A percentile compares a stretch with the other conserved stretches of the same genome.
phyloP scores from a whole-genome alignment of 2,888 invertebrate species.

The Eurytoma californica region DNA sequence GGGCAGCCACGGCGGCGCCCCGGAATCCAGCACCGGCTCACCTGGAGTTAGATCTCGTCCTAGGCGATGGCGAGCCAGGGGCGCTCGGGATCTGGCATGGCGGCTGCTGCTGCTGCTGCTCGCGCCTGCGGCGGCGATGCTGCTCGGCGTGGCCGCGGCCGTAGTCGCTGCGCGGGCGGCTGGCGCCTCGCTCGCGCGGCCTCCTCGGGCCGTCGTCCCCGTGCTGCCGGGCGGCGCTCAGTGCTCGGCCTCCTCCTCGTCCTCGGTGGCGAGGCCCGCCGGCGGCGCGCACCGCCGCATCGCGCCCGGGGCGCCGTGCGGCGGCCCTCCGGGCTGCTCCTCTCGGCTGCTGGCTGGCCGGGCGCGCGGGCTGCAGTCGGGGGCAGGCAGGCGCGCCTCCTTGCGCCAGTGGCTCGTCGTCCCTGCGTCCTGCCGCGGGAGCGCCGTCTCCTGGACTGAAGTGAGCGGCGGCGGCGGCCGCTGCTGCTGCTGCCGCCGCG shows the following conservation, averaged over 20 bases:
- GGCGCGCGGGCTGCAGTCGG: neutral
- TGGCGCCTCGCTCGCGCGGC: conserved; percentile 4
- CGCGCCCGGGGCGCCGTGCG: conserved; percentile 3
- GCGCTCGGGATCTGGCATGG: conserved; percentile 70
- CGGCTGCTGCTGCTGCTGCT: conserved; percentile 64
- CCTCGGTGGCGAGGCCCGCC: conserved; percentile 5
- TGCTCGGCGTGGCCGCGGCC: conserved; percentile 15
- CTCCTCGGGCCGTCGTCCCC: conserved; percentile 58
- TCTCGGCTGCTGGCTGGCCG: no score
- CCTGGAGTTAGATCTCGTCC: conserved; percentile 72
- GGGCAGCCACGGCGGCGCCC: no score
- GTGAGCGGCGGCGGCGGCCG: conserved; percentile 5
- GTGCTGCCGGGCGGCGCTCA: conserved; percentile 37
- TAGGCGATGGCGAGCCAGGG: conserved; percentile 69
- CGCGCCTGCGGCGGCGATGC: neutral
- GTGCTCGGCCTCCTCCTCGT: conserved; percentile 7
- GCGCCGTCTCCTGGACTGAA: conserved; percentile 73
- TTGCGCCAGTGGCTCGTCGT: neutral
- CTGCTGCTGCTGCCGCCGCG: neutral
- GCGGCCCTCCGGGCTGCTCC: neutral
- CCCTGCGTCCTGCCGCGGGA: conserved; percentile 66
- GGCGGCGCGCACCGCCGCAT: conserved; percentile 10
- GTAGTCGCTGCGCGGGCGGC: conserved; percentile 12
- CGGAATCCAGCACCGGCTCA: conserved; percentile 59
- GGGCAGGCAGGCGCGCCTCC: neutral